Conservation (phyloP, 2,113 vertebrate genomes). For the Burhinus oedicnemus region DNA sequence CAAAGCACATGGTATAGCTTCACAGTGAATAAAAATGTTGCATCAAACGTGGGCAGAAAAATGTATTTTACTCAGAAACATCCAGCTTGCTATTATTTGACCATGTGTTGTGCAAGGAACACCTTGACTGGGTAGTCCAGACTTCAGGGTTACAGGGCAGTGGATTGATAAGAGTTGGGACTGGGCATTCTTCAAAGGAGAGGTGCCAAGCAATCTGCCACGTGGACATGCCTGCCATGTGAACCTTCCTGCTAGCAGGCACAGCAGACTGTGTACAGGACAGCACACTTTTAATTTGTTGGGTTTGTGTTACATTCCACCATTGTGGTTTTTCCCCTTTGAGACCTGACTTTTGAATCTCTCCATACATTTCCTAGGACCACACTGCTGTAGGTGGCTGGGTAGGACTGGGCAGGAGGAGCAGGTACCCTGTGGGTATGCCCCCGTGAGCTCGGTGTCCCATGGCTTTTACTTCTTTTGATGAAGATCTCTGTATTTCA, state of each 20-base stretch:
- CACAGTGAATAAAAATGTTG: neutral
- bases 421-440: neutral
- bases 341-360: neutral
- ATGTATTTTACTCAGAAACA: neutral
- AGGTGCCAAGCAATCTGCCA: neutral
- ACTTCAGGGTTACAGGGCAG: neutral
- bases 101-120: neutral
- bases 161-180: neutral
- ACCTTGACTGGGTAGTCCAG: too few relatives aligned
- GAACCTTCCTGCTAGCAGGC: neutral
- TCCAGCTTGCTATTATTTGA: neutral
- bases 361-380: neutral
- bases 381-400: neutral
- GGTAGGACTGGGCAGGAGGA: neutral
- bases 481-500: neutral
- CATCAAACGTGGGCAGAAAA: neutral
- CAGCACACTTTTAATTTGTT: neutral
- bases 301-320: neutral
- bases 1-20: neutral
- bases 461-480: neutral
- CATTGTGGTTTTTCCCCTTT: neutral
- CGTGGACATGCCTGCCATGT: fast-evolving
- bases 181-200: neutral
- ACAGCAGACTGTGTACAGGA: neutral
- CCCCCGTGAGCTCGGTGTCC: neutral